Percentiles rank a stretch among this genome's conserved stretches.
phyloP scores from a whole-genome alignment of 2,113 vertebrate genomes.

The Polypterus bichir region DNA sequence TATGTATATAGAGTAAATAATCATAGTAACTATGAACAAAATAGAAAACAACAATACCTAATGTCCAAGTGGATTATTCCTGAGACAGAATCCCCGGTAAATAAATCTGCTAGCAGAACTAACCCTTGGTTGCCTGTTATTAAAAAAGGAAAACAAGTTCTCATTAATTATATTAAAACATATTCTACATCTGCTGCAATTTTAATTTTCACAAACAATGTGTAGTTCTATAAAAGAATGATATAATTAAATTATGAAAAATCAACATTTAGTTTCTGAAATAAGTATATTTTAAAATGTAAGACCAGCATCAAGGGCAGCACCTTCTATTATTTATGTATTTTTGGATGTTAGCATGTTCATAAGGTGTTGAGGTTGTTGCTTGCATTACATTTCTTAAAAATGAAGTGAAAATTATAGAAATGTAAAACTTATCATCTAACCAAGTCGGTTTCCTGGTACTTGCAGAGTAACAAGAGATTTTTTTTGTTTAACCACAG shows the following conservation, averaged over 20 bases:
- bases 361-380: too few relatives aligned
- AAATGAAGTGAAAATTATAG: too few relatives aligned
- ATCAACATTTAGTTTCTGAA: background rate
- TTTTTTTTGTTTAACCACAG: conserved; percentile 51
- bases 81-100: conserved; percentile 58
- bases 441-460: conserved; percentile 78
- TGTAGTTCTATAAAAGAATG: background rate
- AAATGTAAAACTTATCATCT: background rate
- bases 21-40: background rate
- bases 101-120: conserved; percentile 64
- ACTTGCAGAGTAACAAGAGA: conserved; percentile 66
- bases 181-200: too few relatives aligned
- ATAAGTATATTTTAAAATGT: background rate
- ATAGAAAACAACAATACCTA: conserved; percentile 47
- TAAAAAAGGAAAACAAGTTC: conserved; percentile 14
- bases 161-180: too few relatives aligned
- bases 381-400: too few relatives aligned
- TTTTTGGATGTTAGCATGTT: too few relatives aligned
- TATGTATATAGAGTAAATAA: background rate
- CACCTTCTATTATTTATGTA: too few relatives aligned
- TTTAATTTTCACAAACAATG: too few relatives aligned
- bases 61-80: conserved; percentile 65
- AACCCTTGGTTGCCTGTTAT: conserved; percentile 60
- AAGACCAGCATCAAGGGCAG: background rate
- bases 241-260: background rate